Evolutionary conservation across 2,797 vertebrate species (phyloP).

Genomic region (Meriones psammophilus): DNA sequence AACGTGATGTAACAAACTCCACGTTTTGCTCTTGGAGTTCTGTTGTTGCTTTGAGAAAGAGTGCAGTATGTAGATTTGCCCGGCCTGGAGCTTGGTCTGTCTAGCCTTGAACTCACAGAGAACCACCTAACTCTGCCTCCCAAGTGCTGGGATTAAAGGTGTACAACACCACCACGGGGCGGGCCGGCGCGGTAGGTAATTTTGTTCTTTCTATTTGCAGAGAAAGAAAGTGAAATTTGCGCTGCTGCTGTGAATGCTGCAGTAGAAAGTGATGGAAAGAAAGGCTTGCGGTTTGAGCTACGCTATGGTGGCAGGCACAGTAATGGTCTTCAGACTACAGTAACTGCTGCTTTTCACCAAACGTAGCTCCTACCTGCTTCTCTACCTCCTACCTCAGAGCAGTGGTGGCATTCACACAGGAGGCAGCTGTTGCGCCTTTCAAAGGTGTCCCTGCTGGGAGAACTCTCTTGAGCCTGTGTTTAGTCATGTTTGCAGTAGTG

Average conservation of each 20-base stretch:
- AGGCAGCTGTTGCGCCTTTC: background rate
- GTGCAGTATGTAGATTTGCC: background rate
- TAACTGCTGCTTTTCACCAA: background rate
- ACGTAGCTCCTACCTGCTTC: background rate
- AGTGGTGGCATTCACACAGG: background rate
- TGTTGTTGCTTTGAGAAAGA: background rate
- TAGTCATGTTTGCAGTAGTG: background rate
- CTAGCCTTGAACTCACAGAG: background rate
- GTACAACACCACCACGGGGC: background rate
- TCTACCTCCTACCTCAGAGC: background rate
- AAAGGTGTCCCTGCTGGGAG: background rate
- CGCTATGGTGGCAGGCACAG: background rate
- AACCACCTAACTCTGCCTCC: background rate
- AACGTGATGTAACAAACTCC: constrained; percentile 73
- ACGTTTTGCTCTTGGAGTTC: constrained; percentile 62
- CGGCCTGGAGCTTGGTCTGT: background rate
- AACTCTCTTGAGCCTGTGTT: background rate
- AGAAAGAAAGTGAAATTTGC: constrained; percentile 91
- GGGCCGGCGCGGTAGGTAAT: background rate
- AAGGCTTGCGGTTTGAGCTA: background rate
- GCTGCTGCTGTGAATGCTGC: constrained; percentile 63
- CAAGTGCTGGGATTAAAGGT: background rate
- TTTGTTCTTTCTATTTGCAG: constrained; percentile 97
- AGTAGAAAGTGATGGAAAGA: background rate
- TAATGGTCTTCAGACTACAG: no score